Percentiles rank a stretch among this genome's conserved stretches.
phyloP scores from a whole-genome alignment of 2,888 invertebrate species.

The Hirtodrosophila confusa region DNA sequence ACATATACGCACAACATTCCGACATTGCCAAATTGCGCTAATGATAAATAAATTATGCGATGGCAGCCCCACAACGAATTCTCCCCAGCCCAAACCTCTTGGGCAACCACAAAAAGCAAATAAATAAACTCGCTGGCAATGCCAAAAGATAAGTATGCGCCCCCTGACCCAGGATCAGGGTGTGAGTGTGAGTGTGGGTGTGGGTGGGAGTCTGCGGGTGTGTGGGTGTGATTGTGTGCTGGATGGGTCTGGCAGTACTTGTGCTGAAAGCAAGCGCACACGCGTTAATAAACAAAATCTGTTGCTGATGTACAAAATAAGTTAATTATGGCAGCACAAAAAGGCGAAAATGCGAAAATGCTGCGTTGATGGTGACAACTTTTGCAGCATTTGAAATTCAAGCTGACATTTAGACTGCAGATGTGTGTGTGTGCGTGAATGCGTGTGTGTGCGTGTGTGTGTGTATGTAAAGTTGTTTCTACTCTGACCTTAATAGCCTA shows the following conservation, averaged over 20 bases:
- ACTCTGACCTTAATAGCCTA: slow-evolving; percentile 31
- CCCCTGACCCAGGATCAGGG: slow-evolving; percentile 36
- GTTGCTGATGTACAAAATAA: slow-evolving; percentile 78
- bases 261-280: slow-evolving; percentile 46
- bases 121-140: slow-evolving; percentile 74
- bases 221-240: not conserved
- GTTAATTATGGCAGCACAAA: slow-evolving; percentile 67
- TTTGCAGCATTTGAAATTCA: slow-evolving; percentile 55
- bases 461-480: slow-evolving; percentile 14
- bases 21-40: slow-evolving; percentile 70
- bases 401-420: slow-evolving; percentile 32
- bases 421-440: not conserved
- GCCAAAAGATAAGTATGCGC: slow-evolving; percentile 71
- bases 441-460: not conserved
- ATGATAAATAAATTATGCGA: slow-evolving; percentile 78
- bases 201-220: not conserved
- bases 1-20: slow-evolving; percentile 43
- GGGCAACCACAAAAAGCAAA: slow-evolving; percentile 67
- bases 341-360: slow-evolving; percentile 61
- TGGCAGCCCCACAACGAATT: slow-evolving; percentile 61
- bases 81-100: slow-evolving; percentile 2
- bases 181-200: not conserved
- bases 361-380: slow-evolving; percentile 54
- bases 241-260: slow-evolving; percentile 33
- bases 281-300: slow-evolving; percentile 77